Base-by-base conservation (phyloP, 2,888 invertebrate genomes). In the Shargacucullia verbasci region DNA sequence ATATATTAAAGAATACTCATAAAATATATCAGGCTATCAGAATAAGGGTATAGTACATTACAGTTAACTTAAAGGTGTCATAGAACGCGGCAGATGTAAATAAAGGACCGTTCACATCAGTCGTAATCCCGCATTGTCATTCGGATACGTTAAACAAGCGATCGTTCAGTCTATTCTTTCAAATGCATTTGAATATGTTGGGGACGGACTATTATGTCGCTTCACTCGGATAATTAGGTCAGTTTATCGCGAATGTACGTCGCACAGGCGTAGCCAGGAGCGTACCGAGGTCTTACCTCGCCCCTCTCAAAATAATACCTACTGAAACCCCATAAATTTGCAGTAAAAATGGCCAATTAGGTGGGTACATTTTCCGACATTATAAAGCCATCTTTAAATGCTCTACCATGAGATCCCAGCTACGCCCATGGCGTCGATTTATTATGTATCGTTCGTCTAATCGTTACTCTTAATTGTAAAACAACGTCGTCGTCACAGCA, bases 151-250 rank as follows among this genome's bases (percentile, higher is more conserved):
- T 20, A 25, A 47, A 60, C 54, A 41, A 48, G 38, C 47, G 37
- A 59, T 44, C n/a, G 31, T 59, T 82, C 83, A 81, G 81, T 84
- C 79, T 82, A 75, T 77, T 56, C 62, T 65, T 78, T 77, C 75
- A 83, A 85, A 86, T 85, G 84, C 83, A 83, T 80, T 76, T 73
- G 75, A 79, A 72, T 78, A 73, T 67, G 59, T 62, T 63, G 74
- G 85, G 89, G 89, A 89, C 89, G 89, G 89, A 89, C 79, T 80
- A 77, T 77, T 74, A 65, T 61, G 68, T 65, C 50, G 60, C 46
- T 75, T 45, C 27, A 59, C 46, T 60, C 59, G 43, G 55, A 65
- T 72, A 54, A 15, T 15, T 46, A 53, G 20, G 9, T 43, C 37
- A 39, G 47, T 54, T 27, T 55, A 56, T 58, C 60, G 59, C 47